phyloP scores from a whole-genome alignment of 2,888 invertebrate species.

The Cantharis lateralis region DNA sequence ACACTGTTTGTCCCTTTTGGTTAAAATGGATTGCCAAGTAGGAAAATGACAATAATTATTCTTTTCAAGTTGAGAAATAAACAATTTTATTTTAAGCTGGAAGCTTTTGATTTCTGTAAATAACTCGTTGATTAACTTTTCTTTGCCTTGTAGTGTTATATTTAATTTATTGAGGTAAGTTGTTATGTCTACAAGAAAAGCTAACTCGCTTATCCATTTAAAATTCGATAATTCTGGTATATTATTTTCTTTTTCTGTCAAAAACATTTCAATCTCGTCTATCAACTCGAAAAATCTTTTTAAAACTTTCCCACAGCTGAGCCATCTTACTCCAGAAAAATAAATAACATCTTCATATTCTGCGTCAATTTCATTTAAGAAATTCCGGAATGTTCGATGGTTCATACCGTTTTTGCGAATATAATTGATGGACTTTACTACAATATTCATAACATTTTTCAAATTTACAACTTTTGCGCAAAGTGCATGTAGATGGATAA shows the following conservation, averaged over 20 bases:
- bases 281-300: constrained; percentile 35
- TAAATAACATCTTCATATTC: constrained; percentile 6
- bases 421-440: background rate
- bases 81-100: too few relatives aligned
- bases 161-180: constrained; percentile 29
- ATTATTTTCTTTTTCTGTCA: constrained; percentile 29
- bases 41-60: constrained; percentile 34
- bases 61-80: constrained; percentile 2
- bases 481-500: constrained; percentile 8
- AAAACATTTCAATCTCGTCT: constrained; percentile 28
- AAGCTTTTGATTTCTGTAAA: constrained; percentile 20
- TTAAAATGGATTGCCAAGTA: constrained; percentile 32
- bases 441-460: constrained; percentile 6
- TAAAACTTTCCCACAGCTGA: background rate
- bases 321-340: constrained; percentile 3
- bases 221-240: constrained; percentile 26
- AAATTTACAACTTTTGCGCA: constrained; percentile 5
- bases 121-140: constrained; percentile 6
- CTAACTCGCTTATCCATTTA: constrained; percentile 20
- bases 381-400: background rate
- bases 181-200: constrained; percentile 26
- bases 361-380: constrained; percentile 1
- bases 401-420: background rate
- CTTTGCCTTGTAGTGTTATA: constrained; percentile 29
- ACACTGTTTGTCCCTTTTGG: constrained; percentile 31